Evolutionary conservation across 2,113 vertebrate genomes (phyloP), one percentile per base, ranked within the genome.

Genomic region (Sapayoa aenigma): DNA sequence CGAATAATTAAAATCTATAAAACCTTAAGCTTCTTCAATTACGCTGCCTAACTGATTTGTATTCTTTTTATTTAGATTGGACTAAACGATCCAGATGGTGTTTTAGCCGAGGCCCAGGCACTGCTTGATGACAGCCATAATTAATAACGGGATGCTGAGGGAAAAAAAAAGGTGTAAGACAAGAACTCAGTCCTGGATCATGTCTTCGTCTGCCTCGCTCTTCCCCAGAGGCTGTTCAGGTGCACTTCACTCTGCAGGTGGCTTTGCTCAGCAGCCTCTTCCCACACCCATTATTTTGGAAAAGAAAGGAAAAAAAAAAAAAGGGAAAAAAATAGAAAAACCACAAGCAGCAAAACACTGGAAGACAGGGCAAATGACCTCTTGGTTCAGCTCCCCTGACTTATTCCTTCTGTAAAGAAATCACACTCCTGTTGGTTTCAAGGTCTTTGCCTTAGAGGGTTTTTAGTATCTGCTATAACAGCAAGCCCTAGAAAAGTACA

Each of bases 71-170:
- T 91, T 86, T 77, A 99, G 99, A 62, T 99, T 33, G 94, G 98
- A 62, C 90, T 99, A 66, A 83, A 95, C 24, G 97, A 99, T 85
- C 96, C 98, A n/a, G 88, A 97, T 7, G 93, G 94, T 11, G 97
- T 99, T 79, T 91, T 99, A 83, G 93, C 95, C 83, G 97, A 98
- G 69, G 98, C 98, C 8, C 33, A 39, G 65, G 96, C 69, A 9
- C 78, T 28, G 41, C 91, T 97, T 94, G 86, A 91, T 21, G 78
- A 95, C 46, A 89, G 69, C 27, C 42, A 89, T 16, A 82, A 89
- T 55, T 11, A 92, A 92, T 39, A 94, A 92, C 47, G 0, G n/a
- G 65, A 86, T 62, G 31, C 21, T 73, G 73, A 78, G 53, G 50
- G 25, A 4, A 30, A n/a, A 39, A 63, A 58, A 22, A 62, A 33